phyloP scores from a whole-genome alignment of 2,888 invertebrate species.

The Mayetiola destructor region DNA sequence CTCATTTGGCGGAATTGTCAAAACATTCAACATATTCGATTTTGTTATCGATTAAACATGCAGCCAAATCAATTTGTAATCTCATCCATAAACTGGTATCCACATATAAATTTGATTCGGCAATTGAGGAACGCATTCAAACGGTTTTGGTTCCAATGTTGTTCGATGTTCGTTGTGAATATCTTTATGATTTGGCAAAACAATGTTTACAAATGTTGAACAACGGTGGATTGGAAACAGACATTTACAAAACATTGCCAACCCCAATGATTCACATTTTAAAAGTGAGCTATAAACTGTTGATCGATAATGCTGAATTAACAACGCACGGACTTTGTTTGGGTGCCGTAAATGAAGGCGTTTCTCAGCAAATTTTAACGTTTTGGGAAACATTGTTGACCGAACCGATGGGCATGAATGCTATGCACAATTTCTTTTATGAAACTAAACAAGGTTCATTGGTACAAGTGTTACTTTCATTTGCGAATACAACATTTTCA shows the following conservation, averaged over 20 bases:
- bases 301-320: slow-evolving; percentile 44
- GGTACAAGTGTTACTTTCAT: slow-evolving; percentile 64
- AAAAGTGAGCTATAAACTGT: slow-evolving; percentile 50
- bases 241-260: slow-evolving; percentile 48
- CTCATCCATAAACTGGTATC: slow-evolving; percentile 29
- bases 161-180: slow-evolving; percentile 61
- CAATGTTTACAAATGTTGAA: slow-evolving; percentile 36
- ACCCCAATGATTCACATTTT: slow-evolving; percentile 43
- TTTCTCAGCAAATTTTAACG: slow-evolving; percentile 37
- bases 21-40: slow-evolving; percentile 28
- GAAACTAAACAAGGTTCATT: slow-evolving; percentile 50
- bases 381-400: slow-evolving; percentile 80
- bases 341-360: slow-evolving; percentile 26
- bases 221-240: slow-evolving; percentile 31
- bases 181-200: slow-evolving; percentile 47
- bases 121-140: slow-evolving; percentile 27
- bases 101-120: slow-evolving; percentile 21
- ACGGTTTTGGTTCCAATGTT: slow-evolving; percentile 45
- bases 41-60: slow-evolving; percentile 31
- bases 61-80: slow-evolving; percentile 30
- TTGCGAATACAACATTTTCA: slow-evolving; percentile 57
- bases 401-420: slow-evolving; percentile 63
- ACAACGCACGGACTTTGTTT: slow-evolving; percentile 24
- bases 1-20: slow-evolving; percentile 31
- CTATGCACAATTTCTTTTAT: slow-evolving; percentile 68